Evolutionary conservation across 1,140 invertebrate species (phyloP).

Genomic region (Phymastichus coffea): DNA sequence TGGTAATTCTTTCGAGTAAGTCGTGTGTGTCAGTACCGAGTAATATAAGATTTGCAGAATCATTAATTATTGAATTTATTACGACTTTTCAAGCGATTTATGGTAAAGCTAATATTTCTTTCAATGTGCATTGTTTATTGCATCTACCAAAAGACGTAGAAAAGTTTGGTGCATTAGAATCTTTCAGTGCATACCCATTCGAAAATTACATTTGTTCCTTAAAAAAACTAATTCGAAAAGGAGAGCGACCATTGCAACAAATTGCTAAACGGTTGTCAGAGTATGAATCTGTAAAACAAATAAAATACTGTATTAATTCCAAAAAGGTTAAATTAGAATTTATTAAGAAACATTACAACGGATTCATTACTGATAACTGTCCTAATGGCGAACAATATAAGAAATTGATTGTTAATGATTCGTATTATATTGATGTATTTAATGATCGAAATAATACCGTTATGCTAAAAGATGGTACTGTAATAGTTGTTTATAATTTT

Average conservation of each 20-base stretch:
- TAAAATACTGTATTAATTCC: no score
- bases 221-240: conserved; percentile 26
- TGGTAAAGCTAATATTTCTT: conserved; percentile 30
- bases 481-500: background rate
- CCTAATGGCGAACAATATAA: background rate
- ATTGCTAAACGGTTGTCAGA: conserved; percentile 14
- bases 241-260: conserved; percentile 28
- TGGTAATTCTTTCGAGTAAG: conserved; percentile 18
- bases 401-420: background rate
- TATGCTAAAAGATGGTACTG: background rate
- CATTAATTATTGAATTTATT: conserved; percentile 29
- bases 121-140: conserved; percentile 34
- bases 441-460: background rate
- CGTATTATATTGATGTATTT: background rate
- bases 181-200: conserved; percentile 28
- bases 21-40: background rate
- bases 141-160: conserved; percentile 31
- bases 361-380: background rate
- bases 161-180: conserved; percentile 25
- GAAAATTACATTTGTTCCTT: conserved; percentile 29
- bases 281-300: background rate
- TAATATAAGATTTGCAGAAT: conserved; percentile 23
- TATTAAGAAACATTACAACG: background rate
- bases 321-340: background rate
- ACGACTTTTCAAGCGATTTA: conserved; percentile 29